Conservation (phyloP, 2,888 invertebrate genomes). For the Prenolepis imparis region DNA sequence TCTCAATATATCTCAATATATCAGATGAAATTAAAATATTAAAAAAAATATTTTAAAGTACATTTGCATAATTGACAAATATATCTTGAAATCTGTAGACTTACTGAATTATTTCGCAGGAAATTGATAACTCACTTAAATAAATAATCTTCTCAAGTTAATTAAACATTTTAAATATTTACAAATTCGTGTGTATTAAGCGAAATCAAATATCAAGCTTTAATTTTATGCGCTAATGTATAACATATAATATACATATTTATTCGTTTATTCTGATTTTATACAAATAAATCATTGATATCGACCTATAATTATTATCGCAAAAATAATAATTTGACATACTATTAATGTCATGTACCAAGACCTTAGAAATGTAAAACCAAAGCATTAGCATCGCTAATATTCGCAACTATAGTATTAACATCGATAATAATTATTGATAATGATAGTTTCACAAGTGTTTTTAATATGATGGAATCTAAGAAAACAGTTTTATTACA, state of each 20-base stretch:
- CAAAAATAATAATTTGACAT: not conserved
- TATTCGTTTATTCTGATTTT: not conserved
- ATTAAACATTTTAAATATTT: not conserved
- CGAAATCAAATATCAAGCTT: not conserved
- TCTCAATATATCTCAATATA: too few species aligned
- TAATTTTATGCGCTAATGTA: not conserved
- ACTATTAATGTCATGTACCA: not conserved
- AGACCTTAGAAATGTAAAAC: not conserved
- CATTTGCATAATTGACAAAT: too few species aligned
- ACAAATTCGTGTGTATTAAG: not conserved
- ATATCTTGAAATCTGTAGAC: too few species aligned
- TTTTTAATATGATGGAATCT: not conserved
- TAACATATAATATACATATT: not conserved
- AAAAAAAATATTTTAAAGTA: too few species aligned
- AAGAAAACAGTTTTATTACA: not conserved
- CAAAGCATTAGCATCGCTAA: too few species aligned
- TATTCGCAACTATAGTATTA: constrained; percentile 7
- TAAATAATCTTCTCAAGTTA: not conserved
- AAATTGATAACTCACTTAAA: not conserved
- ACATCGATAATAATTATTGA: not conserved
- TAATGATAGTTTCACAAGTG: not conserved
- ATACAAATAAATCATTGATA: not conserved
- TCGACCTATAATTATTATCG: not conserved
- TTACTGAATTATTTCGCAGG: too few species aligned
- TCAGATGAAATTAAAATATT: too few species aligned